Conservation (phyloP, 2,888 invertebrate species). For the Vanessa cardui region DNA sequence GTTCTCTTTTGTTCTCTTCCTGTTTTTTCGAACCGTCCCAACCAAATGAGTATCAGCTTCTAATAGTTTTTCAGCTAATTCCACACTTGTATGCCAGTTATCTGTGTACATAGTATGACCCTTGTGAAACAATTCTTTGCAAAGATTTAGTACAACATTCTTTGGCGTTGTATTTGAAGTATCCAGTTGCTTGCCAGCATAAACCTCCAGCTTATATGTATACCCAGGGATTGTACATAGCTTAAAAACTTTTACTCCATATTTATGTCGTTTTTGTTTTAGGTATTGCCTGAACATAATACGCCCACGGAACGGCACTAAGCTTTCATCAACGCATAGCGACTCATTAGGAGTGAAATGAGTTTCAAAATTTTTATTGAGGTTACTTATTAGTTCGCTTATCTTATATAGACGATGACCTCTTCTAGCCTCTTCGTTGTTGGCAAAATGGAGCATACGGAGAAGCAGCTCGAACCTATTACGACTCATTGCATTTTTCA, state of each 20-base stretch:
- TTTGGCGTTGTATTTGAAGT: background rate
- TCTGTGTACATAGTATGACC: no score
- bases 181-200: conserved; percentile 44
- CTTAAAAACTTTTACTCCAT: no score
- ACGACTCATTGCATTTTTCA: background rate
- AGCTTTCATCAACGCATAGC: conserved; percentile 23
- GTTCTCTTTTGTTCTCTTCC: no score
- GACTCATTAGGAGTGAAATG: conserved; percentile 16
- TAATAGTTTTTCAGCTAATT: no score
- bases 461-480: conserved; percentile 2
- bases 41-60: background rate
- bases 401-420: background rate
- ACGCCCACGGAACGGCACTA: conserved; percentile 22
- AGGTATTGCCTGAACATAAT: conserved; percentile 24
- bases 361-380: conserved; percentile 14
- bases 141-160: background rate
- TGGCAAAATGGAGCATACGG: background rate
- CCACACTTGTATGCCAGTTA: no score
- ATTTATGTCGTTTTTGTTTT: no score
- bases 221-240: no score
- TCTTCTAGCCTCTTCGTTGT: background rate
- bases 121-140: background rate
- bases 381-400: background rate
- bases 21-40: background rate
- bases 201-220: conserved; percentile 46